phyloP scores from a whole-genome alignment of 2,888 invertebrate species.

The Erannis defoliaria region DNA sequence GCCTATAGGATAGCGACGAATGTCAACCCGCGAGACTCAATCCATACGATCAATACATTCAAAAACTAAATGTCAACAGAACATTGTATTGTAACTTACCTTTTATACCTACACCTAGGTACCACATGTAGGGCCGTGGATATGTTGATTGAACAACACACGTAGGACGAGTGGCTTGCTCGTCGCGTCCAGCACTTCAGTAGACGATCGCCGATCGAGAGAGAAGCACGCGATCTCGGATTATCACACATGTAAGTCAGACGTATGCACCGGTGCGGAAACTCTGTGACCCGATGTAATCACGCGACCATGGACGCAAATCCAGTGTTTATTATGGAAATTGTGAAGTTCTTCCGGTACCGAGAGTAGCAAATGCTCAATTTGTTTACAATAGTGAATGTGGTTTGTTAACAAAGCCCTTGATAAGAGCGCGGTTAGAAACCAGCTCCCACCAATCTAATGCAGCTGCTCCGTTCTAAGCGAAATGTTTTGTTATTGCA shows the following conservation, averaged over 20 bases:
- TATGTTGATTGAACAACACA: constrained; percentile 24
- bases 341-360: constrained; percentile 23
- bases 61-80: constrained; percentile 11
- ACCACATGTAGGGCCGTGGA: constrained; percentile 9
- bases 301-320: constrained; percentile 36
- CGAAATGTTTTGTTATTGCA: constrained; percentile 11
- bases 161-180: constrained; percentile 40
- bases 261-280: constrained; percentile 48
- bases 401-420: constrained; percentile 22
- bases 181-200: constrained; percentile 50
- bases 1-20: no score
- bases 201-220: constrained; percentile 53
- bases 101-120: not conserved
- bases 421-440: constrained; percentile 20
- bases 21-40: not conserved
- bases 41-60: constrained; percentile 8
- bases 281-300: constrained; percentile 41
- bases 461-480: constrained; percentile 19
- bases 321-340: constrained; percentile 26
- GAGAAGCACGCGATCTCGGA: constrained; percentile 51
- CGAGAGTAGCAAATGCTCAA: constrained; percentile 4
- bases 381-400: constrained; percentile 29
- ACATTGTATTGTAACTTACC: not conserved
- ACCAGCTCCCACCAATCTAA: constrained; percentile 9
- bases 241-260: constrained; percentile 58